phyloP scores from a whole-genome alignment of 2,888 invertebrate species.

The Megalurothrips usitatus region DNA sequence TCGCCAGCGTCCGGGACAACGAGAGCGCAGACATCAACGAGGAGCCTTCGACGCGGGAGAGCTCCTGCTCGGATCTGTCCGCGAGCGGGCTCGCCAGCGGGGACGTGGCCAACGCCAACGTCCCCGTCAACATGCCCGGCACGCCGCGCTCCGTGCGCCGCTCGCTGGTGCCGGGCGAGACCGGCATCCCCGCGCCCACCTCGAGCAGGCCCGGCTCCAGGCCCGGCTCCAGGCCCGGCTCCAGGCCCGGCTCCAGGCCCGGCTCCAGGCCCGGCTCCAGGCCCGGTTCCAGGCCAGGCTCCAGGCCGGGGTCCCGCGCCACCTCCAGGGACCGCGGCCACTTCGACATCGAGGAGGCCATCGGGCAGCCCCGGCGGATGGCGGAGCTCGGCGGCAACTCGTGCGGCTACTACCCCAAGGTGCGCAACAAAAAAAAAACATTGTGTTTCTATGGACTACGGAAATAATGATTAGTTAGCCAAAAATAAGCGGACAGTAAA shows the following conservation, averaged over 20 bases:
- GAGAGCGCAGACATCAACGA: not conserved
- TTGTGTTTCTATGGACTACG: no score
- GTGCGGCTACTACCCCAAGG: conserved; percentile 16
- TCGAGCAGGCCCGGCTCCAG: not conserved
- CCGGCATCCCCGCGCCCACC: conserved; percentile 10
- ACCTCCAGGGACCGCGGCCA: not conserved
- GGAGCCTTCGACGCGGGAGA: conserved; percentile 8
- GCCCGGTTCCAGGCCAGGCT: not conserved
- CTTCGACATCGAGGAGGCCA: conserved; percentile 15
- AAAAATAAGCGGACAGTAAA: no score
- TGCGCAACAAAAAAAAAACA: not conserved
- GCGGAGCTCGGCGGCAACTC: not conserved
- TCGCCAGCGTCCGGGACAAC: conserved; percentile 34
- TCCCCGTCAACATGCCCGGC: not conserved
- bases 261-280: not conserved
- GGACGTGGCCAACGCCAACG: conserved; percentile 11
- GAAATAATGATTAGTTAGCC: no score
- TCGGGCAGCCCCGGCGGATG: conserved; percentile 9
- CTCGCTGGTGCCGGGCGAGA: not conserved
- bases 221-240: not conserved
- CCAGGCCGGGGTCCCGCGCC: conserved; percentile 9
- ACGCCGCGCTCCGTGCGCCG: conserved; percentile 5
- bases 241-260: not conserved
- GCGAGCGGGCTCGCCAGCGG: not conserved
- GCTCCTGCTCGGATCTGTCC: conserved; percentile 8